Base-by-base conservation (phyloP, 2,797 vertebrate genomes). In the Scolopax rusticola region DNA sequence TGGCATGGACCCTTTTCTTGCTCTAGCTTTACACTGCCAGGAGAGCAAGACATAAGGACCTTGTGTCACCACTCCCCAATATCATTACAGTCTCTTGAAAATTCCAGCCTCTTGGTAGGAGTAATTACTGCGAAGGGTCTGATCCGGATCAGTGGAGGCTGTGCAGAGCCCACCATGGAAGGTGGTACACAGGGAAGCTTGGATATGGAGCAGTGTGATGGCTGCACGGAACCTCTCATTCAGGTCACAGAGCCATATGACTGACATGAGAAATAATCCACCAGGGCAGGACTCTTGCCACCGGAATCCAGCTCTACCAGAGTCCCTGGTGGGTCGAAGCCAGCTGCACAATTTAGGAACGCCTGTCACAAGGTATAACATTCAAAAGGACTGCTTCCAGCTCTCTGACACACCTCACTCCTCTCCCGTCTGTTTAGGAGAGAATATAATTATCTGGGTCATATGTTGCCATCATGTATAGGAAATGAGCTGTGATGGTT, bases 351-450 rank as follows among this genome's bases (percentile, higher is more conserved):
- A 80, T 84, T 94, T 83, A 90, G 81, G n/a, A 75, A 71, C 1
- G 64, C 43, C 68, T 96, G 90, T 93, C 95, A 96, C 38, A 90
- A 92, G 33, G 33, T 61, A 64, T 96, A 91, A 94, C 11, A 2
- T 78, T 95, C 92, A 92, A 85, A 91, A 82, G 45, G 70, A 30
- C 18, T 47, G 69, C 28, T 61, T 90, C 38, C 68, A 68, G 16
- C 41, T 24, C 77, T 79, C 32, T 9, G 25, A 71, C 41, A 74
- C 48, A 80, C 36, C 64, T 89, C 73, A 45, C 43, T 93, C 60
- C 59, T 59, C 54, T 95, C 47, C 38, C 47, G 36, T 93, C 83
- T 89, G 41, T 87, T 90, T 68, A 23, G 81, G 24, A 60, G 16
- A 77, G 25, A 47, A 38, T 61, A 25, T 77, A 77, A 91, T 94